Conservation (phyloP, 1,140 invertebrate genomes). For the Ceratina japonica region DNA sequence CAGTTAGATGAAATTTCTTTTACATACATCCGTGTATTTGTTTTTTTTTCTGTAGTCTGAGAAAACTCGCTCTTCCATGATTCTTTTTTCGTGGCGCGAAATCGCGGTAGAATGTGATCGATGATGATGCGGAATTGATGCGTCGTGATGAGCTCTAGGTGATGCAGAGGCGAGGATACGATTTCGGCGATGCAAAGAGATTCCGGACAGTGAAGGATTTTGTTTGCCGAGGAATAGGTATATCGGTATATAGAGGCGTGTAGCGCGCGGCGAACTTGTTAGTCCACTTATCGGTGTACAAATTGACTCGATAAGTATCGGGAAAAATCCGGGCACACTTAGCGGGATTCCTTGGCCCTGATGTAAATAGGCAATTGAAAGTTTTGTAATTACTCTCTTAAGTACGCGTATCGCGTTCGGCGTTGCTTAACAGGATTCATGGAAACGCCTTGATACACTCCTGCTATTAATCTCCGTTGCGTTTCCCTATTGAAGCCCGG, state of each 20-base stretch:
- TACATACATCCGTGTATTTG: background rate
- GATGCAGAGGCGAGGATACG: background rate
- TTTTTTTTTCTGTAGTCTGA: background rate
- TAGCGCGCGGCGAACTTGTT: constrained; percentile 6
- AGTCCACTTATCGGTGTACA: constrained; percentile 15
- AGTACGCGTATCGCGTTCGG: background rate
- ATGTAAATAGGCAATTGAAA: background rate
- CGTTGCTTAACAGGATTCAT: background rate
- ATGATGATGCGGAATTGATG: constrained; percentile 19
- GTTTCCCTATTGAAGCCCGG: too few species aligned
- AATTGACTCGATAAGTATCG: constrained; percentile 21
- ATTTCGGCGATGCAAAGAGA: background rate
- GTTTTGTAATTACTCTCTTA: background rate
- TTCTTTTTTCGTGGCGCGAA: background rate
- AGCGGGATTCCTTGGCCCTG: background rate
- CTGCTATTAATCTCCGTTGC: too few species aligned
- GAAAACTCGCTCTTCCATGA: background rate
- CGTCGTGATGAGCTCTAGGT: background rate
- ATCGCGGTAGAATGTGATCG: background rate
- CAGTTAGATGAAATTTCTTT: too few species aligned
- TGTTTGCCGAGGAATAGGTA: background rate
- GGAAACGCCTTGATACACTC: too few species aligned
- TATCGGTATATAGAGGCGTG: background rate
- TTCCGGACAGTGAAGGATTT: background rate
- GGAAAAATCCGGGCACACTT: background rate